Evolutionary conservation across 2,113 vertebrate genomes (phyloP).

Genomic region (Scophthalmus maximus): DNA sequence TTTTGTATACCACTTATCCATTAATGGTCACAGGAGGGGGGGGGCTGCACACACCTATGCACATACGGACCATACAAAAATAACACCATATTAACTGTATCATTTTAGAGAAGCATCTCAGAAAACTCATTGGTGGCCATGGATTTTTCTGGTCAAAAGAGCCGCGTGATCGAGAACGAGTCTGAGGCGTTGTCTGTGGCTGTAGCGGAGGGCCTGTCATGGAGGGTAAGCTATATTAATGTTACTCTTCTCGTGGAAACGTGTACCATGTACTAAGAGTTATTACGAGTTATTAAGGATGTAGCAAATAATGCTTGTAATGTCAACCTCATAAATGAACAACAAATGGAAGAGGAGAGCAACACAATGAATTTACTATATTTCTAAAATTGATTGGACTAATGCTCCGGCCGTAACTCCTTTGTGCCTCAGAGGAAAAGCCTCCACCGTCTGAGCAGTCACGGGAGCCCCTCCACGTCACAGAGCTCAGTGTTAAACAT

Average conservation of each 20-base stretch:
- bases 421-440: slow-evolving; percentile 89
- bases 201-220: slow-evolving; percentile 94
- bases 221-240: slow-evolving; percentile 97
- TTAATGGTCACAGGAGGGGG: too few species aligned
- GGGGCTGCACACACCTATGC: too few species aligned
- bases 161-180: slow-evolving; percentile 96
- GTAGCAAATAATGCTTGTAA: too few species aligned
- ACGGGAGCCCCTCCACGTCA: slow-evolving; percentile 88
- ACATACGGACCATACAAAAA: too few species aligned
- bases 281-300: too few species aligned
- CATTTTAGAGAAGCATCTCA: slow-evolving; percentile 93
- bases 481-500: slow-evolving; percentile 84
- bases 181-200: slow-evolving; percentile 94
- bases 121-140: slow-evolving; percentile 98
- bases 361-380: not conserved
- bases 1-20: not conserved
- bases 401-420: slow-evolving; percentile 26
- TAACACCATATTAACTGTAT: not conserved
- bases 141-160: slow-evolving; percentile 97
- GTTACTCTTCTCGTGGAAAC: not conserved
- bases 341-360: not conserved
- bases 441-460: slow-evolving; percentile 89
- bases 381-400: not conserved
- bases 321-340: too few species aligned
- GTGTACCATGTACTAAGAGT: not conserved